phyloP scores from a whole-genome alignment of 2,888 invertebrate species.

The Frankliniella fusca region DNA sequence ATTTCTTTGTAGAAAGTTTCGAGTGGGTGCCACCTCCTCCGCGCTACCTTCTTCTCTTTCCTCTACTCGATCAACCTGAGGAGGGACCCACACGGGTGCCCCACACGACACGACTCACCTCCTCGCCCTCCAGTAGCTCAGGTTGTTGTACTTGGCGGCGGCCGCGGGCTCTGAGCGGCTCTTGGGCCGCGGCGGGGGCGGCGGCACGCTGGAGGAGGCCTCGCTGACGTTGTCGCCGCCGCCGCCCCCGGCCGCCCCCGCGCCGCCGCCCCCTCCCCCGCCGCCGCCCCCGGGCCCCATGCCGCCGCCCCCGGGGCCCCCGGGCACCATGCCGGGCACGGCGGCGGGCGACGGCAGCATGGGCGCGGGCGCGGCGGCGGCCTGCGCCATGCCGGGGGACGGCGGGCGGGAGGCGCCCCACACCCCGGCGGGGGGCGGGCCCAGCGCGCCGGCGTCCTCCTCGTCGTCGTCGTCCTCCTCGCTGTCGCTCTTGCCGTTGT shows the following conservation, averaged over 20 bases:
- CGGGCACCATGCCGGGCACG: constrained; percentile 21
- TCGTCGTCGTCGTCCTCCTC: constrained; percentile 29
- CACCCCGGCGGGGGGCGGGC: neutral
- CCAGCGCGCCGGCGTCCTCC: neutral
- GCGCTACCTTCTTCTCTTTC: too few species aligned
- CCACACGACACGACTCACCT: constrained; percentile 40
- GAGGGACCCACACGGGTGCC: too few species aligned
- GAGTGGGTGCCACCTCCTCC: too few species aligned
- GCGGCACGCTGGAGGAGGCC: constrained; percentile 56
- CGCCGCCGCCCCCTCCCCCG: constrained; percentile 52
- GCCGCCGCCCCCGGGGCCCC: constrained; percentile 29
- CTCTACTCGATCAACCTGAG: too few species aligned
- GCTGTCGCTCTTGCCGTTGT: constrained; percentile 30
- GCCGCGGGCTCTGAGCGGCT: constrained; percentile 55
- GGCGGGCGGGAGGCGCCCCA: neutral
- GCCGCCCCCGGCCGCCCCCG: constrained; percentile 50
- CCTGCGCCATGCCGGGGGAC: neutral
- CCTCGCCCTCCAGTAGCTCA: constrained; percentile 82
- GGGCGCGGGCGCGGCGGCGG: constrained; percentile 3
- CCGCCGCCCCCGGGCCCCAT: constrained; percentile 37
- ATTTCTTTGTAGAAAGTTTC: too few species aligned
- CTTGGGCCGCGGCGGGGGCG: constrained; percentile 50
- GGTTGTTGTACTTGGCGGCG: constrained; percentile 63
- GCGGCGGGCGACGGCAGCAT: constrained; percentile 29
- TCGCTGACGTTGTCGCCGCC: constrained; percentile 56